Percentiles rank a stretch among this genome's conserved stretches.
Evolutionary conservation across 2,113 vertebrate species (phyloP).

Genomic region (Salvelinus sp.): DNA sequence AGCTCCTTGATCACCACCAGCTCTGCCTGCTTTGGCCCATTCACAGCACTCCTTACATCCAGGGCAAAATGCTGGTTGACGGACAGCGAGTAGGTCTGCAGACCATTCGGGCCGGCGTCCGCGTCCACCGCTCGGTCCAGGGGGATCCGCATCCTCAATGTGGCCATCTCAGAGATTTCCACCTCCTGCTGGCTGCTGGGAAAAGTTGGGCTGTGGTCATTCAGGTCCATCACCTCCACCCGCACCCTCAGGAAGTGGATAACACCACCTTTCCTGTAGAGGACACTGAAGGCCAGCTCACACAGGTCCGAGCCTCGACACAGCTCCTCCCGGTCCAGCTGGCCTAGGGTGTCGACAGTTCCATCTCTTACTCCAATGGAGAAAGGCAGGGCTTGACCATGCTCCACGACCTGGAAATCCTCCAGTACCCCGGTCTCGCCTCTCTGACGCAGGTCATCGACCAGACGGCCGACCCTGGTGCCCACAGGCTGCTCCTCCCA

Average conservation of each 20-base stretch:
- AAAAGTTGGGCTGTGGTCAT: slow-evolving; percentile 87
- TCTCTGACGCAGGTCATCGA: slow-evolving; percentile 73
- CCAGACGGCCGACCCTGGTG: slow-evolving; percentile 81
- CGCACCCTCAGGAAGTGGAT: slow-evolving; percentile 78
- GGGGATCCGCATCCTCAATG: slow-evolving; percentile 81
- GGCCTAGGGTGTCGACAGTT: slow-evolving; percentile 75
- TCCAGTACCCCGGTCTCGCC: slow-evolving; percentile 59
- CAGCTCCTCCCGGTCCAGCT: slow-evolving; percentile 87
- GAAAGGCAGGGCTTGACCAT: slow-evolving; percentile 76
- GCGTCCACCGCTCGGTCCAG: slow-evolving; percentile 86
- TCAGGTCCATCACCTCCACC: slow-evolving; percentile 88
- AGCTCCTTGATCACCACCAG: slow-evolving; percentile 86
- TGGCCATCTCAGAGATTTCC: slow-evolving; percentile 88
- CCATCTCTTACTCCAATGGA: slow-evolving; percentile 74
- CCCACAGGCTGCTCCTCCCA: slow-evolving; percentile 83
- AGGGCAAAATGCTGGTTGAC: slow-evolving; percentile 84
- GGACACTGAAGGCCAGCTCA: slow-evolving; percentile 83
- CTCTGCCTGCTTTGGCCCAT: slow-evolving; percentile 80
- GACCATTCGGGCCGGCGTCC: slow-evolving; percentile 78
- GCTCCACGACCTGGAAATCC: slow-evolving; percentile 84
- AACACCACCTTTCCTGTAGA: slow-evolving; percentile 72
- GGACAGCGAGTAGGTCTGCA: slow-evolving; percentile 82
- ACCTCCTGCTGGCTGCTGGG: slow-evolving; percentile 80
- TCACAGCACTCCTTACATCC: slow-evolving; percentile 75
- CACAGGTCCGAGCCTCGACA: slow-evolving; percentile 82